These are phyloP conservation scores for Galeruca laticollis DNA, from an alignment of 2,888 invertebrate genomes.

Conservation along the genomic window DNA sequence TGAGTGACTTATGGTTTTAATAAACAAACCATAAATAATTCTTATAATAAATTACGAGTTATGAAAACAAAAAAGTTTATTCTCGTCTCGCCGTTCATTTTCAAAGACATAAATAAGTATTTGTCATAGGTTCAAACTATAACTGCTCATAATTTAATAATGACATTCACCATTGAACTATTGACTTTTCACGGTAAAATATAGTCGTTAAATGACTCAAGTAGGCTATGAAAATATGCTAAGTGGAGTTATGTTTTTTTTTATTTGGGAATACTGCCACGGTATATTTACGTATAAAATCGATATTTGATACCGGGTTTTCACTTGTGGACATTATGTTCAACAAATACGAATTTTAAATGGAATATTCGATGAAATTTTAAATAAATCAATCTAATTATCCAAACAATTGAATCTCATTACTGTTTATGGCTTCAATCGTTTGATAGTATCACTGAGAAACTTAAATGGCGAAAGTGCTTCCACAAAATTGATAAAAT, in stretches of 20 bases:
- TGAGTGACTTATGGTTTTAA: conserved; percentile 56
- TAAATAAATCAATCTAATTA: too few species aligned
- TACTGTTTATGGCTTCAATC: too few species aligned
- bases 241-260: background rate
- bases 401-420: too few species aligned
- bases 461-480: too few species aligned
- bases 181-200: conserved; percentile 46
- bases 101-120: conserved; percentile 53
- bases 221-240: background rate
- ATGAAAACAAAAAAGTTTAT: conserved; percentile 47
- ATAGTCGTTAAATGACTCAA: conserved; percentile 30
- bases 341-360: too few species aligned
- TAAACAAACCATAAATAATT: conserved; percentile 58
- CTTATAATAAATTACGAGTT: conserved; percentile 54
- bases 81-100: conserved; percentile 46
- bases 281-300: too few species aligned
- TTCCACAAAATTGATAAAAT: too few species aligned
- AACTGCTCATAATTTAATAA: conserved; percentile 45
- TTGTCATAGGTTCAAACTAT: conserved; percentile 50
- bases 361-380: too few species aligned
- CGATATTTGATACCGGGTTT: too few species aligned
- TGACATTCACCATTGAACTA: conserved; percentile 49
- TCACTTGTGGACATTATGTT: too few species aligned
- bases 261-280: background rate
- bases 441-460: too few species aligned